Percentiles rank a stretch among this genome's conserved stretches.
These are phyloP conservation scores for Chrysolina oricalcia DNA, from an alignment of 2,888 invertebrate genomes.

Conservation along the genomic window DNA sequence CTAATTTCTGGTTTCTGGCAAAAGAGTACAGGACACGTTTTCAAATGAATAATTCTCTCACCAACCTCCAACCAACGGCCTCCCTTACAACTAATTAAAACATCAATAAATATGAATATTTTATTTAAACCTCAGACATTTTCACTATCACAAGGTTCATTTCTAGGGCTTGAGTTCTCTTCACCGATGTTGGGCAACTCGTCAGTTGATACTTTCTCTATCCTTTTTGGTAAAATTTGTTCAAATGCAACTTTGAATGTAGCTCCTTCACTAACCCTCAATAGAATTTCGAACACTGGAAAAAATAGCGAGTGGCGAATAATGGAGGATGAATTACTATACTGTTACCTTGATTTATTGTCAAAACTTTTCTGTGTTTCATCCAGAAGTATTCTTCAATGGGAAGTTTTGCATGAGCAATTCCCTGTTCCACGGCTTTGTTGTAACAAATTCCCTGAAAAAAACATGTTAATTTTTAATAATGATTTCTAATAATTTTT, in stretches of 20 bases:
- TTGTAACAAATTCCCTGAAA: slow-evolving; percentile 88
- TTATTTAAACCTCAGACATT: not conserved
- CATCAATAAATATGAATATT: no score
- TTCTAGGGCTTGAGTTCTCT: not conserved
- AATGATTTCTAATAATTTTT: no score
- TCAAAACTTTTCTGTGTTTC: slow-evolving; percentile 94
- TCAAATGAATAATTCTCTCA: no score
- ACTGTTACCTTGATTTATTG: slow-evolving; percentile 93
- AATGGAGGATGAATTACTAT: not conserved
- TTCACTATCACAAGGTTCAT: slow-evolving; percentile 14
- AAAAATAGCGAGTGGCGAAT: slow-evolving; percentile 56
- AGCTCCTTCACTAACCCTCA: slow-evolving; percentile 83
- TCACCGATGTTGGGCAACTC: slow-evolving; percentile 2
- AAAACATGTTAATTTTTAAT: not conserved
- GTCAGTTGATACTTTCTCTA: slow-evolving; percentile 54
- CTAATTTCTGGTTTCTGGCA: no score
- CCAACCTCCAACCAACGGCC: no score
- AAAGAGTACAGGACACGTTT: no score
- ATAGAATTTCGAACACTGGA: slow-evolving; percentile 89
- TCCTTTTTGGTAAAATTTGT: slow-evolving; percentile 80
- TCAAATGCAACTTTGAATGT: slow-evolving; percentile 87
- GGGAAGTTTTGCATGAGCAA: slow-evolving; percentile 90
- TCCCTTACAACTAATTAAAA: no score
- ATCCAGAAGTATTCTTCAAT: slow-evolving; percentile 91
- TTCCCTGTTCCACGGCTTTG: slow-evolving; percentile 84